Evolutionary conservation across 1,140 invertebrate species (phyloP), one percentile per base, ranked within the genome.

Genomic region (Magallana gigas): DNA sequence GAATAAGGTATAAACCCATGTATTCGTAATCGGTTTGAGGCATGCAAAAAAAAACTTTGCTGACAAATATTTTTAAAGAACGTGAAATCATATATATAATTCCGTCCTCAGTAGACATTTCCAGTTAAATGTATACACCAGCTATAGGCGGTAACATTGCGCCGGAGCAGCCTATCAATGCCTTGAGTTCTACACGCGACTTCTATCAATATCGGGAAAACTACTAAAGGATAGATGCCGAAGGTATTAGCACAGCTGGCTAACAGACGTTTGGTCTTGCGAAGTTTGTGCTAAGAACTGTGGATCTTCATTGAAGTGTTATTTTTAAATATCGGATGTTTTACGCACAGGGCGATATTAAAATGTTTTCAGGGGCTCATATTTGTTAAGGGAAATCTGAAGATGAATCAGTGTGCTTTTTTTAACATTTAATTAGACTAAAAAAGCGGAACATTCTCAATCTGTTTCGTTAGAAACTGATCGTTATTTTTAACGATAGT

Each of bases 201-300:
- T 76, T 18, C 6, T 76, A 76, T 76, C 68, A 29, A 76, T 76
- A 76, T 36, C 12, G 68, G 68, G 68, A 36, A 76, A 76, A 29
- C 23, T 29, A 76, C 23, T 29, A 11, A 29, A 29, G 68, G 68
- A 76, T 76, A 29, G 14, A 12, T n/a, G n/a, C 68, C 68, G 8
- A 36, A 5, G 29, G 68, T 76, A 76, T 76, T 48, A 29, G 23
- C 68, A 29, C 68, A 76, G 68, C 23, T 76, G 68, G 68, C 23
- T 11, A 29, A 76, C 23, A 76, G 23, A 76, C 23, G 68, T 29
- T 29, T 11, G 12, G 68, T 76, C 68, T 76, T 23, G 11, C 29
- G 1, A 36, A 76, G 23, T 76, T 76, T 29, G 14, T 76, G 1
- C 12, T 76, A 36, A 76, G 68, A 36, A 29, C 8, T 11, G 68